Percentiles rank a stretch among this genome's conserved stretches.
Evolutionary conservation across 2,113 vertebrate genomes (phyloP).

Genomic region (Tauraco erythrolophus): DNA sequence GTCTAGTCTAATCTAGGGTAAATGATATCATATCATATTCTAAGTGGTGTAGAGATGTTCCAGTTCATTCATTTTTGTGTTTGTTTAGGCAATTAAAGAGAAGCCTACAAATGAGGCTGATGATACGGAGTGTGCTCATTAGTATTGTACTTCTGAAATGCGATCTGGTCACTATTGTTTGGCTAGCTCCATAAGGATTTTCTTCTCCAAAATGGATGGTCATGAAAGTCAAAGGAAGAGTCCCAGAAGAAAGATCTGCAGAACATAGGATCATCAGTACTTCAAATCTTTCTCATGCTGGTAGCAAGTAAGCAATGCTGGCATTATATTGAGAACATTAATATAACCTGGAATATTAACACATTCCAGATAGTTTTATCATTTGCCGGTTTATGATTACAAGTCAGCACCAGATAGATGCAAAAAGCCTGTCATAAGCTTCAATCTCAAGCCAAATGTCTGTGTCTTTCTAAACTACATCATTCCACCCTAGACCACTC

Average conservation of each 20-base stretch:
- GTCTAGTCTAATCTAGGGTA: neutral
- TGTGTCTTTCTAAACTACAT: neutral
- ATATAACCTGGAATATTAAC: neutral
- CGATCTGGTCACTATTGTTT: neutral
- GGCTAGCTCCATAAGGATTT: neutral
- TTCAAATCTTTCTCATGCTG: neutral
- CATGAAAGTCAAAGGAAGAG: neutral
- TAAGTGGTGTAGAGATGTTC: neutral
- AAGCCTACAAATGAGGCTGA: neutral
- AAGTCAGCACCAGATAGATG: neutral
- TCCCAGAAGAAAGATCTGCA: neutral
- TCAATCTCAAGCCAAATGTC: neutral
- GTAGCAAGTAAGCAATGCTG: neutral
- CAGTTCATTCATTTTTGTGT: neutral
- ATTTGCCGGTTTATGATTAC: neutral
- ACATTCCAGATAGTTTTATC: neutral
- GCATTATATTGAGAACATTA: neutral
- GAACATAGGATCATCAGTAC: rapidly evolving
- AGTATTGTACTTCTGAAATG: neutral
- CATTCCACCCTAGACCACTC: neutral
- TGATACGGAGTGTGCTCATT: neutral
- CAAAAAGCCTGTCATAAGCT: neutral
- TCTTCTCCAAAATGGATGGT: neutral
- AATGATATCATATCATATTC: neutral
- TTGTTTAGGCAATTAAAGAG: neutral